phyloP scores from a whole-genome alignment of 2,113 vertebrate species.

The Gallinago media region DNA sequence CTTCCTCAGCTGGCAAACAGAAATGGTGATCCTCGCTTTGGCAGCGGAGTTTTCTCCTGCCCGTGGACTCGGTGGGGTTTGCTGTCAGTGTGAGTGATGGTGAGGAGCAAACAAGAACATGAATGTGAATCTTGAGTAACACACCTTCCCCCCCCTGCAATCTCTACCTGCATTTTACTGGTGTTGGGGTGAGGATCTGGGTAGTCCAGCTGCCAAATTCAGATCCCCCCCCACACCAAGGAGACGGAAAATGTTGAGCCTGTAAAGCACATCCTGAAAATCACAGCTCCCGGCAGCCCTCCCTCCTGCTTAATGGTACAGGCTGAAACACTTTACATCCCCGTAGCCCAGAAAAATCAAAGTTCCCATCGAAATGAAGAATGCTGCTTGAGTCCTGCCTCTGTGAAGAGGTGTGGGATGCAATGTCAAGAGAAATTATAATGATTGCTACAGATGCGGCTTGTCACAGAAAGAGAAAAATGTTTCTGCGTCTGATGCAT shows the following conservation, averaged over 20 bases:
- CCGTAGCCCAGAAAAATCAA: not conserved
- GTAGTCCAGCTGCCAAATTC: not conserved
- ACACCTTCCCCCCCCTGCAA: no score
- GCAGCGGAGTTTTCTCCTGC: not conserved
- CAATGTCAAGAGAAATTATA: conserved; percentile 47
- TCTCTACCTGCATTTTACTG: not conserved
- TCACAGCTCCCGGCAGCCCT: not conserved
- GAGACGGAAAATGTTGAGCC: not conserved
- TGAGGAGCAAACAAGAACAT: not conserved
- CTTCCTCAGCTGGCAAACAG: conserved; percentile 15
- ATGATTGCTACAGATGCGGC: conserved; percentile 53
- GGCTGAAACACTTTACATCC: not conserved
- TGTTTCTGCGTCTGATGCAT: conserved; percentile 9
- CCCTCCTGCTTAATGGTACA: not conserved
- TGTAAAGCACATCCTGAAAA: not conserved
- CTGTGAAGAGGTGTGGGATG: conserved; percentile 8
- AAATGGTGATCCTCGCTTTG: not conserved
- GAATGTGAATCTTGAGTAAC: not conserved
- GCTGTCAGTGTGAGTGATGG: not conserved
- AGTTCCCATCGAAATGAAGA: conserved; percentile 38
- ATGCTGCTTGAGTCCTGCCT: conserved; percentile 27
- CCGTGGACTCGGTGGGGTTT: not conserved
- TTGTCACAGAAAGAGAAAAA: conserved; percentile 35
- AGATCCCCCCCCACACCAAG: not conserved
- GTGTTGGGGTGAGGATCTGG: not conserved